Evolutionary conservation across 2,113 vertebrate species (phyloP), one percentile per base, ranked within the genome.

Genomic region (Erythrocercus mccallii): DNA sequence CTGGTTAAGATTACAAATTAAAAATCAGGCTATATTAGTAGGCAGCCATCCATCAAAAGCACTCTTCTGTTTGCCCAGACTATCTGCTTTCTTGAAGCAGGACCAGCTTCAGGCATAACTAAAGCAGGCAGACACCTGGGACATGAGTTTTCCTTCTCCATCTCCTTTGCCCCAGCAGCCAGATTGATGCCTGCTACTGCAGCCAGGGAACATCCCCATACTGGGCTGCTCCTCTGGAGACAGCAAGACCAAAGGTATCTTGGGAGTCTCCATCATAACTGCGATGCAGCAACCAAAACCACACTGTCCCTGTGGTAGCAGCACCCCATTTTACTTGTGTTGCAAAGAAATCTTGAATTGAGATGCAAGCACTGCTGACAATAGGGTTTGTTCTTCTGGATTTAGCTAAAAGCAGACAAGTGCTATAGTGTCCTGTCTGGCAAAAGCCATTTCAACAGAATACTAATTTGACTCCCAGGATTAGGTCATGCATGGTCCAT

Each of bases 401-500:
- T 25, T 16, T 25, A 51, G 11, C 65, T 72, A 47, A 77, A 72
- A 86, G 53, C 44, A 76, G 25, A 3, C 53, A n/a, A 21, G 25
- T 77, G 40, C 19, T 82, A 8, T 3, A 31, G 16, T 11, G 21
- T 38, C 19, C 23, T 62, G 10, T 38, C 30, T 47, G 40, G 42
- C 19, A 87, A 73, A 82, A 89, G 17, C 4, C 11, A 27, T 45
- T 82, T 68, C 66, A 68, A 48, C 9, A 83, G 57, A 88, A 71
- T 0, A 1, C 4, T 60, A 19, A 20, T 76, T 86, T 86, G 53
- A 45, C 24, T 76, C 35, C 18, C 24, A 60, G 19, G 79, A 27
- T 56, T 44, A 60, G 30, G 38, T 18, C 0, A 0, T 22, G 7
- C 44, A 57, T 69, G 16, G 19, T 21, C 11, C 42, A 23, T 65